Conservation (phyloP, 2,888 invertebrate species). For the Eurytoma californica region DNA sequence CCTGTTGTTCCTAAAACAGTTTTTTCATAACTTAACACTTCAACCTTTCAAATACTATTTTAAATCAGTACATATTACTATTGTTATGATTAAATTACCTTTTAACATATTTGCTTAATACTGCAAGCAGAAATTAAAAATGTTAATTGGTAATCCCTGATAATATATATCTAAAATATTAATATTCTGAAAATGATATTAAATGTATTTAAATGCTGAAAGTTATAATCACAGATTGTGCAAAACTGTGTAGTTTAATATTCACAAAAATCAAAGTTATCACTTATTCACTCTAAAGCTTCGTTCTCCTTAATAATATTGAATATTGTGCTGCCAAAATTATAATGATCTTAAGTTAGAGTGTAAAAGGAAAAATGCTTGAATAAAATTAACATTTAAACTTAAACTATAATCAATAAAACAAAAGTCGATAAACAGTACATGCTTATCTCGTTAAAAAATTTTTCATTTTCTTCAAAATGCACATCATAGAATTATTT, state of each 20-base stretch:
- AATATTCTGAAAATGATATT: neutral
- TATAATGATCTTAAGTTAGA: neutral
- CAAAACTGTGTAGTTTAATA: neutral
- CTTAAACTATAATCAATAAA: constrained; percentile 11
- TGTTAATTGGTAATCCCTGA: neutral
- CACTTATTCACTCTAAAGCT: constrained; percentile 15
- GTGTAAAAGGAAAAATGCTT: neutral
- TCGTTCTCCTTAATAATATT: neutral
- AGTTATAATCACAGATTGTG: constrained; percentile 25
- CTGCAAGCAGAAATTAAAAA: constrained; percentile 4
- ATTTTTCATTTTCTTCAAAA: constrained; percentile 7
- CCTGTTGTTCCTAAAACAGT: too few relatives aligned
- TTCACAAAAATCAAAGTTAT: constrained; percentile 7
- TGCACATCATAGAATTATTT: neutral
- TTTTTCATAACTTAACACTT: too few relatives aligned
- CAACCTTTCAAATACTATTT: too few relatives aligned
- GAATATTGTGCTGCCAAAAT: neutral
- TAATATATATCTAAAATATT: constrained; percentile 7
- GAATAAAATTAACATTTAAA: constrained; percentile 10
- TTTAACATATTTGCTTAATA: neutral
- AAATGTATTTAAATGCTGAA: constrained; percentile 14
- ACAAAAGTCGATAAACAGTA: neutral
- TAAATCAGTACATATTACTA: neutral
- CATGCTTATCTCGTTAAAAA: constrained; percentile 11
- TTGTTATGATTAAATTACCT: neutral